Conservation (phyloP, 2,888 invertebrate species). For the Thecophora atra region DNA sequence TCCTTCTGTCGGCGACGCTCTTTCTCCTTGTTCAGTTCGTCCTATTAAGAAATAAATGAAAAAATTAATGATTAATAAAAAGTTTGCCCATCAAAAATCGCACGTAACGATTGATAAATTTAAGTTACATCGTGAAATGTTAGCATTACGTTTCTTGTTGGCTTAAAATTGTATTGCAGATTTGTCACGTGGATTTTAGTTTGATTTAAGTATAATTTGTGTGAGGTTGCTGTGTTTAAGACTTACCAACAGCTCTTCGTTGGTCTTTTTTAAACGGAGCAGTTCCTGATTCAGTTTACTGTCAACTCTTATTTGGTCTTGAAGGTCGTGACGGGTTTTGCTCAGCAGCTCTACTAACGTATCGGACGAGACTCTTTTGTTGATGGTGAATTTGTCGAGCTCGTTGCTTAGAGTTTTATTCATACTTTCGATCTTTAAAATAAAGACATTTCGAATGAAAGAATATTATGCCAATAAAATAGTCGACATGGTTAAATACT, state of each 20-base stretch:
- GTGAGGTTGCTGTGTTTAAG: no score
- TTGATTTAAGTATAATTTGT: no score
- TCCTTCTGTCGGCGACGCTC: constrained; percentile 55
- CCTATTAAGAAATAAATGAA: constrained; percentile 47
- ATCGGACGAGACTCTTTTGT: constrained; percentile 65
- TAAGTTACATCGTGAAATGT: no score
- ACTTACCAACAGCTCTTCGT: constrained; percentile 57
- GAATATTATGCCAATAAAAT: background rate
- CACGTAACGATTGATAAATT: no score
- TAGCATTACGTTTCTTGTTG: no score
- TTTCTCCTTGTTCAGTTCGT: constrained; percentile 55
- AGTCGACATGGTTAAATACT: constrained; percentile 45
- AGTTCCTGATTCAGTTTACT: constrained; percentile 58
- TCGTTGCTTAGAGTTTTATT: constrained; percentile 65
- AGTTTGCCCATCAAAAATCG: no score
- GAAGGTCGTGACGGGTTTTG: constrained; percentile 71
- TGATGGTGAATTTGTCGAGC: constrained; percentile 50
- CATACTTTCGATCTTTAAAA: constrained; percentile 67
- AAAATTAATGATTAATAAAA: background rate
- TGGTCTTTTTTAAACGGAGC: constrained; percentile 53
- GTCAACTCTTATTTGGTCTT: constrained; percentile 57
- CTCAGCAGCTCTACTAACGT: constrained; percentile 70
- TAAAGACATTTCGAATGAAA: background rate
- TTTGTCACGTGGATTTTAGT: no score
- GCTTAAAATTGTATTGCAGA: no score